phyloP scores from a whole-genome alignment of 2,797 vertebrate genomes.

The Semotilus atromaculatus region DNA sequence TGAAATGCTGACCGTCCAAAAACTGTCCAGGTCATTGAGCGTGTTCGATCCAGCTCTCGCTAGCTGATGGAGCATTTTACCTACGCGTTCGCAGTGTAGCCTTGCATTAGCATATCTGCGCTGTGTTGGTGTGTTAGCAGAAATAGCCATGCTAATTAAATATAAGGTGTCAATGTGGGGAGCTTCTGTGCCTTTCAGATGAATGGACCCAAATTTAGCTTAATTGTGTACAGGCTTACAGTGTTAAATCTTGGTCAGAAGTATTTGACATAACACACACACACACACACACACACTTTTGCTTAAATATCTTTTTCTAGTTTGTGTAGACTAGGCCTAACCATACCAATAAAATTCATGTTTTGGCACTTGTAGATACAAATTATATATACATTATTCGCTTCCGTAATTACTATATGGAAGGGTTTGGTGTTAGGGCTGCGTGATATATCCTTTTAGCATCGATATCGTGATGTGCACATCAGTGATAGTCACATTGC shows the following conservation, averaged over 20 bases:
- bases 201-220: conserved; percentile 5
- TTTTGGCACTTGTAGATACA: not conserved
- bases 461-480: no score
- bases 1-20: conserved; percentile 54
- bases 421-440: no score
- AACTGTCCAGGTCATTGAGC: conserved; percentile 35
- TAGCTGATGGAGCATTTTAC: conserved; percentile 53
- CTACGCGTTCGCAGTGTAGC: not conserved
- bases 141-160: conserved; percentile 34
- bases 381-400: not conserved
- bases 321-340: not conserved
- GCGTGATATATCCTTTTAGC: no score
- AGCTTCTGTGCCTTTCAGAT: conserved; percentile 25
- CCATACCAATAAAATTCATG: not conserved
- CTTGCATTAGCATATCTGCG: conserved; percentile 20
- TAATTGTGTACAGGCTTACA: not conserved
- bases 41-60: conserved; percentile 42
- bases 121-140: conserved; percentile 30
- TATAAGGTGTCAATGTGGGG: conserved; percentile 13
- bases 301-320: not conserved
- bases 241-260: not conserved
- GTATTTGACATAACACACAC: not conserved
- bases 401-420: no score
- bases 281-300: not conserved
- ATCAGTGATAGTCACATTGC: no score